Percentiles rank a stretch among this genome's conserved stretches.
Conservation (phyloP, 2,888 invertebrate species). For the Loripinus fragilis region DNA sequence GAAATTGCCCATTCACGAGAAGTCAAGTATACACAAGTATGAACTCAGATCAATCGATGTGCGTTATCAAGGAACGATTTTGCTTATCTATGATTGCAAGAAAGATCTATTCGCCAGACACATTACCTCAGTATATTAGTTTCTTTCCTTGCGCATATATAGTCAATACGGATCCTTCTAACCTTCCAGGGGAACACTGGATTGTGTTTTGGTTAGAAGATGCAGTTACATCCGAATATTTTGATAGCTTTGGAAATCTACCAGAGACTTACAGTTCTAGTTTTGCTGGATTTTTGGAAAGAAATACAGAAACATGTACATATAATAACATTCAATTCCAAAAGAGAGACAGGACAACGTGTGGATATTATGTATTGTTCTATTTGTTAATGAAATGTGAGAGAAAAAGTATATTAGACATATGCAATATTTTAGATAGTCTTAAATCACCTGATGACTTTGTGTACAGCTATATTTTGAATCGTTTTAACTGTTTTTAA, state of each 20-base stretch:
- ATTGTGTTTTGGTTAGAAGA: not conserved
- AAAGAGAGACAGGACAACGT: not conserved
- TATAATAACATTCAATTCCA: not conserved
- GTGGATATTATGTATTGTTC: constrained; percentile 17
- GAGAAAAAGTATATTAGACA: too few relatives aligned
- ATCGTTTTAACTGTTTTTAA: too few relatives aligned
- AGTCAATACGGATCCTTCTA: not conserved
- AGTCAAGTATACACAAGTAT: not conserved
- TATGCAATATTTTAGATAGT: too few relatives aligned
- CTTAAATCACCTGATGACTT: too few relatives aligned
- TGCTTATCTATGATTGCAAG: not conserved
- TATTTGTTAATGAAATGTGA: constrained; percentile 6
- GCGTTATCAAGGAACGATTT: not conserved
- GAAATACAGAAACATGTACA: not conserved
- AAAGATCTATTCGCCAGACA: not conserved
- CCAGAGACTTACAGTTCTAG: not conserved
- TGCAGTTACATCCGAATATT: not conserved
- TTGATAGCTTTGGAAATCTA: not conserved
- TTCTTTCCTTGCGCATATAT: not conserved
- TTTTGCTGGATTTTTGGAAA: not conserved
- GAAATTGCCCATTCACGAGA: not conserved
- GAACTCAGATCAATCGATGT: not conserved
- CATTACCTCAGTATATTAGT: not conserved
- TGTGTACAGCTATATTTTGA: too few relatives aligned
- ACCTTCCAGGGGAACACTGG: not conserved